Evolutionary conservation across 1,140 invertebrate species (phyloP).

Genomic region (Listronotus bonariensis): DNA sequence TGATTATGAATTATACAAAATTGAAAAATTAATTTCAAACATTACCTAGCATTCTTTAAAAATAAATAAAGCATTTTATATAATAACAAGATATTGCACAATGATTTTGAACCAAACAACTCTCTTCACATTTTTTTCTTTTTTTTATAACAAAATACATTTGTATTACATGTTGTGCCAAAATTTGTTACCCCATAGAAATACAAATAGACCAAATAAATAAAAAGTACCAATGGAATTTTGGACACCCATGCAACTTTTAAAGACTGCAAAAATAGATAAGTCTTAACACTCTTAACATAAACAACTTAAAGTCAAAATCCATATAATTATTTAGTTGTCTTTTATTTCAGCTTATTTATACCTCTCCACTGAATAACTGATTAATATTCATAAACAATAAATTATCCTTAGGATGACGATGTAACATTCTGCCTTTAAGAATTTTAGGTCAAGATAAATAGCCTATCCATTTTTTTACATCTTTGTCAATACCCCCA

Average conservation of each 20-base stretch:
- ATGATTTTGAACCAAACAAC: slow-evolving; percentile 6
- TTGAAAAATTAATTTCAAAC: too few relatives aligned
- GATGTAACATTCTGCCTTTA: too few relatives aligned
- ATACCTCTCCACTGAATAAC: too few relatives aligned
- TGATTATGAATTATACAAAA: too few relatives aligned
- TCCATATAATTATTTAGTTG: too few relatives aligned
- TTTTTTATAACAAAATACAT: slow-evolving; percentile 38
- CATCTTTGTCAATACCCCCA: slow-evolving; percentile 2
- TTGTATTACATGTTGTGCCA: slow-evolving; percentile 10
- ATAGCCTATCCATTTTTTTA: too few relatives aligned
- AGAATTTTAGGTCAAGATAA: too few relatives aligned
- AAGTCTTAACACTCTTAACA: neutral
- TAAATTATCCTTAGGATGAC: too few relatives aligned
- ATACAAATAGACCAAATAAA: slow-evolving; percentile 6
- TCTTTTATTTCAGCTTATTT: too few relatives aligned
- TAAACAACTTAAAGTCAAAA: slow-evolving; percentile 3
- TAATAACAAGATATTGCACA: slow-evolving; percentile 19
- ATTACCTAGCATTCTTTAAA: too few relatives aligned
- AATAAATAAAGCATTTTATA: too few relatives aligned
- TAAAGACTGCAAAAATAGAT: neutral
- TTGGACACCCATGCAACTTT: slow-evolving; percentile 7
- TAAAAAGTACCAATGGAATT: slow-evolving; percentile 11
- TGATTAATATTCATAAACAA: too few relatives aligned
- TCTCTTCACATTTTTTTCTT: slow-evolving; percentile 22
- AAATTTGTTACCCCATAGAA: slow-evolving; percentile 31